These are phyloP conservation scores for Mythimna impura DNA, from an alignment of 2,888 invertebrate genomes.

Conservation along the genomic window DNA sequence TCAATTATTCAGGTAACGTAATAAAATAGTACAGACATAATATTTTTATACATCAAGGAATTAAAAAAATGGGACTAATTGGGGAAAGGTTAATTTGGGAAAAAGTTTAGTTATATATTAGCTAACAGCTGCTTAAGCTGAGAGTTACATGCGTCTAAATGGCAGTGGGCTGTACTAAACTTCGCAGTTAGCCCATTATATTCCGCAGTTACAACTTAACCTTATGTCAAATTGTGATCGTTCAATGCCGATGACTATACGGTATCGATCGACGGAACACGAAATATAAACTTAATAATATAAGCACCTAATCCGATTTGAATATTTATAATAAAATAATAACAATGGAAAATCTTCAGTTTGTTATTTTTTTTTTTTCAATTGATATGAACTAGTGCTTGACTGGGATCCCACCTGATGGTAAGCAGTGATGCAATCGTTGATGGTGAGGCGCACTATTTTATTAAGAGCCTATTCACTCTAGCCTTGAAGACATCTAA, in stretches of 20 bases:
- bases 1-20: conserved; percentile 6
- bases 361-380: too few relatives aligned
- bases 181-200: too few relatives aligned
- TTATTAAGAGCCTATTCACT: too few relatives aligned
- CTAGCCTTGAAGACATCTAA: too few relatives aligned
- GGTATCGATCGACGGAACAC: not conserved
- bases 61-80: conserved; percentile 11
- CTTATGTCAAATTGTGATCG: not conserved
- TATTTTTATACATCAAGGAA: conserved; percentile 18
- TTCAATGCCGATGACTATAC: not conserved
- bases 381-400: too few relatives aligned
- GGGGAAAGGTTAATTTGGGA: not conserved
- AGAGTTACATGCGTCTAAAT: not conserved
- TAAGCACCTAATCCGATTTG: not conserved
- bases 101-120: not conserved
- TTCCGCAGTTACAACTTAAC: not conserved
- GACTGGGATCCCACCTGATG: too few relatives aligned
- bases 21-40: conserved; percentile 8
- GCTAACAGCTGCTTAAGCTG: conserved; percentile 5
- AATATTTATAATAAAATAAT: not conserved
- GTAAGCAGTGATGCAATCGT: too few relatives aligned
- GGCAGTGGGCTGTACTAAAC: not conserved
- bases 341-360: not conserved
- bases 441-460: too few relatives aligned
- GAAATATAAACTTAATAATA: not conserved